These are phyloP conservation scores for Plebejus argus DNA, from an alignment of 2,888 invertebrate genomes.

Conservation along the genomic window DNA sequence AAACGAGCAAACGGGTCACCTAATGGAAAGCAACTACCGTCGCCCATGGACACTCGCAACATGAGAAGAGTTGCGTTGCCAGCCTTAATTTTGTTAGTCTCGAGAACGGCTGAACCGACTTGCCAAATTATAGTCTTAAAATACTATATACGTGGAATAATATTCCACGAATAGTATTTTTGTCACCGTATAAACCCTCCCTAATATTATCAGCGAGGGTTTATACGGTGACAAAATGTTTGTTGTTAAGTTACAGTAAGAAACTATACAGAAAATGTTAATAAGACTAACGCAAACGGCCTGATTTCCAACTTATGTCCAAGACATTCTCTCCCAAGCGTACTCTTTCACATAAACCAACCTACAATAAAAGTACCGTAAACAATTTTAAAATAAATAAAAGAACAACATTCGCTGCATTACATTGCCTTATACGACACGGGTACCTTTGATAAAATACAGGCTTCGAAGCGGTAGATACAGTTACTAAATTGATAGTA, in stretches of 20 bases:
- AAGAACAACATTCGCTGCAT: constrained; percentile 15
- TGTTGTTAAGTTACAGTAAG: neutral
- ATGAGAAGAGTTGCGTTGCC: too few relatives aligned
- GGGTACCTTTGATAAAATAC: neutral
- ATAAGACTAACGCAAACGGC: neutral
- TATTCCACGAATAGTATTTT: too few relatives aligned
- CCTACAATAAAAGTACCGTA: constrained; percentile 14
- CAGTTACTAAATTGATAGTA: constrained; percentile 21
- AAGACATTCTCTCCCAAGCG: neutral
- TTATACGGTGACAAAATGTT: too few relatives aligned
- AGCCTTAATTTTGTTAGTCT: too few relatives aligned
- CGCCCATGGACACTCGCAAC: too few relatives aligned
- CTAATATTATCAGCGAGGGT: too few relatives aligned
- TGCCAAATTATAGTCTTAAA: neutral
- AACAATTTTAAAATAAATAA: constrained; percentile 7
- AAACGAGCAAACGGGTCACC: too few relatives aligned
- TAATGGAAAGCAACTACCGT: too few relatives aligned
- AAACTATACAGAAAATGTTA: neutral
- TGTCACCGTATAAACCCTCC: too few relatives aligned
- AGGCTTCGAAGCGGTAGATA: neutral
- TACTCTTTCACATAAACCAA: neutral
- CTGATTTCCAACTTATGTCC: neutral
- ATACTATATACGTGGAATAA: too few relatives aligned
- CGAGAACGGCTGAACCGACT: neutral
- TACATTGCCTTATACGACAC: constrained; percentile 1